Percentiles rank a stretch among this genome's conserved stretches.
Conservation (phyloP, 1,140 invertebrate genomes). For the Musca domestica region DNA sequence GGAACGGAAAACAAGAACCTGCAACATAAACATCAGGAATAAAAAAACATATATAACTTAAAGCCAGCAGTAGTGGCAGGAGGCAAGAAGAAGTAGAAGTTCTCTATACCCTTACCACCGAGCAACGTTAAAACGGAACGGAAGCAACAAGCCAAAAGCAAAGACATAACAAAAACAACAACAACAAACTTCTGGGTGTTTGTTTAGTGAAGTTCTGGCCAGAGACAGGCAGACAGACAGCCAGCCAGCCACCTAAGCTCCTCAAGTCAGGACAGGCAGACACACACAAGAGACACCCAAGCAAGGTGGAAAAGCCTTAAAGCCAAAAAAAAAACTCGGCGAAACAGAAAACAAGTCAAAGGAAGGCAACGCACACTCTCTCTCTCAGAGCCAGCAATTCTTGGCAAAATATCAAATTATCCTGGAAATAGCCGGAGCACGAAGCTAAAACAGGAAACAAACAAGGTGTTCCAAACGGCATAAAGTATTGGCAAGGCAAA, state of each 20-base stretch:
- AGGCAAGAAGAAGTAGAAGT: not conserved
- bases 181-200: not conserved
- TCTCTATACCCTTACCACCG: not conserved
- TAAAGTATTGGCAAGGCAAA: too few species aligned
- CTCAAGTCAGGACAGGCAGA: too few species aligned
- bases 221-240: too few species aligned
- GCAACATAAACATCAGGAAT: not conserved
- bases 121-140: not conserved
- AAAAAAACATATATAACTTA: not conserved
- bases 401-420: conserved; percentile 24
- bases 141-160: conserved; percentile 21
- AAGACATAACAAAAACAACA: not conserved
- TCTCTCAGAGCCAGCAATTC: not conserved
- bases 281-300: too few species aligned
- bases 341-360: conserved; percentile 8
- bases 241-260: too few species aligned
- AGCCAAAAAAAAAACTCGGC: too few species aligned
- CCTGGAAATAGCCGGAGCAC: conserved; percentile 4
- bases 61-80: not conserved
- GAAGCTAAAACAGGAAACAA: conserved; percentile 8
- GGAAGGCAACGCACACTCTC: not conserved
- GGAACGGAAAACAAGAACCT: not conserved
- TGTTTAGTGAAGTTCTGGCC: too few species aligned
- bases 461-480: not conserved
- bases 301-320: too few species aligned